Evolutionary conservation across 2,888 invertebrate genomes (phyloP), one percentile per base, ranked within the genome.

Genomic region (Eustalomyia histrio): DNA sequence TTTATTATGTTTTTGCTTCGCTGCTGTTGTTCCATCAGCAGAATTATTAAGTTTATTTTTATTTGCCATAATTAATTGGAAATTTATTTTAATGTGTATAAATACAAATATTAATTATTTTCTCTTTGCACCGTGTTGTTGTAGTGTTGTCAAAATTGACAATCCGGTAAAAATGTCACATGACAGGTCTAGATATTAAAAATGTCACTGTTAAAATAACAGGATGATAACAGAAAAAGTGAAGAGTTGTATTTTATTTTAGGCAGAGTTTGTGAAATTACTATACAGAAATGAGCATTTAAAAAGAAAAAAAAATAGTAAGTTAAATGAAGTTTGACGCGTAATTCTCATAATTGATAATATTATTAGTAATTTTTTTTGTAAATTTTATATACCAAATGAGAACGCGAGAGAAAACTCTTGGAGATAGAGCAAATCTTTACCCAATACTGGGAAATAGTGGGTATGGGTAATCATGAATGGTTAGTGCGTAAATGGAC

Each of bases 101-200:
- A 72, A 63, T 55, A 73, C 58, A 74, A 68, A 67, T 55, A n/a
- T 24, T 63, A n/a, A 14, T 55, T 24, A 43, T 52, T 69, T 63
- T 58, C 17, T 10, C 47, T 53, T 71, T 58, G n/a, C 47, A 35
- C 33, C 61, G 52, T 63, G 47, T 68, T 64, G 5, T 69, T 43
- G 18, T 47, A 64, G 18, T 55, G 16, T 73, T 74, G 68, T 69
- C 64, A 81, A 74, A 76, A 63, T 47, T 76, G 80, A 76, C 80
- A 80, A 68, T 63, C 68, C 73, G 72, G 67, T n/a, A 53, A 72
- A 52, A 58, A 63, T 64, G 43, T 78, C 78, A 81, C 74, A 74
- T 81, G 81, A 78, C 61, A 67, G n/a, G 7, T 47, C 12, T 17
- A 0, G 24, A 29, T 10, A 1, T 14, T 60, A 4, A 47, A n/a